Percentiles rank a stretch among this genome's conserved stretches.
These are phyloP conservation scores for Chiloscyllium plagiosum DNA, from an alignment of 2,113 vertebrate genomes.

Conservation along the genomic window DNA sequence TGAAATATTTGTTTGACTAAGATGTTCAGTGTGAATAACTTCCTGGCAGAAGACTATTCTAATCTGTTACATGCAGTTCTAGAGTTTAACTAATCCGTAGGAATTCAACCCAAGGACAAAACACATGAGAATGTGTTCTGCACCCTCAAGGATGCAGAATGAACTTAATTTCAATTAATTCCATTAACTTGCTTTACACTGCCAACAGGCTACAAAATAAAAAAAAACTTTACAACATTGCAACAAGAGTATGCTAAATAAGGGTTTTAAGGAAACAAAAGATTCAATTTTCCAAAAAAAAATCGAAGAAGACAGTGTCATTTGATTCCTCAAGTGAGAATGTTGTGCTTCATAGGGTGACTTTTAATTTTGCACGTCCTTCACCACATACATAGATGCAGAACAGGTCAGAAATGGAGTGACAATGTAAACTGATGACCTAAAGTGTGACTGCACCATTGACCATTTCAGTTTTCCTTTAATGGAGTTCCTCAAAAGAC, in stretches of 20 bases:
- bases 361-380: constrained; percentile 30
- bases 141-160: neutral
- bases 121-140: neutral
- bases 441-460: constrained; percentile 36
- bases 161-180: constrained; percentile 32
- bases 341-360: constrained; percentile 7
- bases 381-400: constrained; percentile 9
- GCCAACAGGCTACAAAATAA: neutral
- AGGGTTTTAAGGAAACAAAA: neutral
- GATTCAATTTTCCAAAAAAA: neutral
- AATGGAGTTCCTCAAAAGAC: constrained; percentile 27
- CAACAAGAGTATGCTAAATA: neutral
- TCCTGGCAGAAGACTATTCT: neutral
- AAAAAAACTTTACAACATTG: neutral
- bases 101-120: constrained; percentile 10
- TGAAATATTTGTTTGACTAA: no score
- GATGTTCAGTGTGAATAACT: neutral
- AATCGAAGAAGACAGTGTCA: neutral
- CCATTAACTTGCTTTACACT: neutral
- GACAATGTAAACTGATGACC: constrained; percentile 33
- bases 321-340: neutral
- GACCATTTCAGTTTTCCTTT: constrained; percentile 33
- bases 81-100: constrained; percentile 25
- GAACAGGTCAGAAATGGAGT: constrained; percentile 26
- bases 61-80: neutral